A percentile compares a stretch with the other conserved stretches of the same genome.
phyloP scores from a whole-genome alignment of 2,113 vertebrate species.

The Nerophis ophidion region DNA sequence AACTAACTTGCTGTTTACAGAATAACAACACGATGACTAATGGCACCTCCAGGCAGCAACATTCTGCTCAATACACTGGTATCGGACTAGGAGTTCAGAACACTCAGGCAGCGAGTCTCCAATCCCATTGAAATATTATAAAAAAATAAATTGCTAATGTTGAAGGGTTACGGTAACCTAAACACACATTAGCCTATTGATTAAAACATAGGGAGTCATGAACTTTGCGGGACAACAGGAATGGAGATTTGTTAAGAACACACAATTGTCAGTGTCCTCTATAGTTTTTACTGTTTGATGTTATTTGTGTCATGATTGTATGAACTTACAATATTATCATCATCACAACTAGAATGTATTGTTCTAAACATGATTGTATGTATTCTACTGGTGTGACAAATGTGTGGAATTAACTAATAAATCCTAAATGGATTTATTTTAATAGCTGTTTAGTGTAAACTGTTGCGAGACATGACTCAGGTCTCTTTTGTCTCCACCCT shows the following conservation, averaged over 20 bases:
- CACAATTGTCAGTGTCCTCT: not conserved
- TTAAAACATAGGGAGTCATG: not conserved
- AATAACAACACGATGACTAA: not conserved
- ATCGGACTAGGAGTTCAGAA: not conserved
- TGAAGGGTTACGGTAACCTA: not conserved
- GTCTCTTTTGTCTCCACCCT: not conserved
- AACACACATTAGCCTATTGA: not conserved
- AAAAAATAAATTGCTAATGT: too few relatives aligned
- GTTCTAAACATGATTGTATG: not conserved
- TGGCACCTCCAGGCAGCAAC: not conserved
- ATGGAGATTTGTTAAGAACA: not conserved
- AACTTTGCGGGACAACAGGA: not conserved
- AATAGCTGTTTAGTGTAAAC: not conserved
- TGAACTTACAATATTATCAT: not conserved
- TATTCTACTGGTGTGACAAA: not conserved
- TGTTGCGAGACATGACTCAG: slow-evolving; percentile 8
- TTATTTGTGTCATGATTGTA: not conserved
- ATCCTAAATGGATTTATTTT: not conserved
- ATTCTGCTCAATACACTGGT: not conserved
- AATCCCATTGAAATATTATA: too few relatives aligned
- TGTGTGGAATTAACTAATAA: not conserved
- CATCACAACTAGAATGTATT: not conserved
- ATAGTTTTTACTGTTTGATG: too few relatives aligned
- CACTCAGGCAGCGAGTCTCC: not conserved
- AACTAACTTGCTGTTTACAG: not conserved